phyloP scores from a whole-genome alignment of 2,113 vertebrate species.

The Ovis canadensis region DNA sequence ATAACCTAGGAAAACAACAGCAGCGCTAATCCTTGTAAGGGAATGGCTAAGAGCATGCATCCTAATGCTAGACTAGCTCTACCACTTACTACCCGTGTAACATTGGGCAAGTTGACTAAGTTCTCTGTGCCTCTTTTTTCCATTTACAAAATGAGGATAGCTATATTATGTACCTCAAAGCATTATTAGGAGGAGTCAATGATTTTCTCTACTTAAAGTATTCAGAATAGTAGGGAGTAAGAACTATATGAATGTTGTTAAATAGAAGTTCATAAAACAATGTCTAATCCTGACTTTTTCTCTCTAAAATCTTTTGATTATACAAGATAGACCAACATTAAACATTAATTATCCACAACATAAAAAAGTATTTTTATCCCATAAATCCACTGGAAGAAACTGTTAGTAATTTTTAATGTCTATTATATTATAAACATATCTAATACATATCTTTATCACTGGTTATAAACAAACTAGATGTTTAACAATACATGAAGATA shows the following conservation, averaged over 20 bases:
- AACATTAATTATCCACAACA: not conserved
- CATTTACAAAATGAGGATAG: not conserved
- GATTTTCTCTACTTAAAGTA: not conserved
- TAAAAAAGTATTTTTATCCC: not conserved
- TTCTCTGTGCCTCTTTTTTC: not conserved
- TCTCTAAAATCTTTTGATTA: not conserved
- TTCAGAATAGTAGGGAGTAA: not conserved
- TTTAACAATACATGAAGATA: not conserved
- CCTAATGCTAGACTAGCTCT: not conserved
- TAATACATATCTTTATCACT: not conserved
- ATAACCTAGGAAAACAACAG: not conserved
- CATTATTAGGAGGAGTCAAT: not conserved
- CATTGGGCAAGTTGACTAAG: no score
- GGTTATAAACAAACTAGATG: not conserved
- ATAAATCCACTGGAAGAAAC: not conserved
- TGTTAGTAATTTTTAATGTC: not conserved
- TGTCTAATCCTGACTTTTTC: not conserved
- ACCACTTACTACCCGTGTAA: not conserved
- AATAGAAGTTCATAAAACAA: not conserved
- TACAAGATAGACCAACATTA: not conserved
- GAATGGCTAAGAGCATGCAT: not conserved
- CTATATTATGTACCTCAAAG: not conserved
- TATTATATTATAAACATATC: not conserved
- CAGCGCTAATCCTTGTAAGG: not conserved
- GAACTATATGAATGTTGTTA: not conserved